A percentile compares a stretch with the other conserved stretches of the same genome.
phyloP scores from a whole-genome alignment of 2,113 vertebrate genomes.

The Ellobius talpinus region DNA sequence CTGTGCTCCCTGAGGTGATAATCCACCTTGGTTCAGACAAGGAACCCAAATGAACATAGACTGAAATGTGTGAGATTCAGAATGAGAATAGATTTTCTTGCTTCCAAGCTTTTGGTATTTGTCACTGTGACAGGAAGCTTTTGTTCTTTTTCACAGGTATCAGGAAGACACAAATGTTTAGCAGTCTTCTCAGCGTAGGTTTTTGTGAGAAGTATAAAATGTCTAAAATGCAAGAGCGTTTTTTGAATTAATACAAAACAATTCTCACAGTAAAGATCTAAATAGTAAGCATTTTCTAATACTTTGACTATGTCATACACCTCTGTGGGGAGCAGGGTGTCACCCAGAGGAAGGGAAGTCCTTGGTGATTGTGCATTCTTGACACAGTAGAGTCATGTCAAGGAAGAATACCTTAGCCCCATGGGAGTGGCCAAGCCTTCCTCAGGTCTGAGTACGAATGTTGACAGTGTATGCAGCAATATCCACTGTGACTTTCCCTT shows the following conservation, averaged over 20 bases:
- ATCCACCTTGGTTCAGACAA: background rate
- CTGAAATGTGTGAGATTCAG: background rate
- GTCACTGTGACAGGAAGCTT: background rate
- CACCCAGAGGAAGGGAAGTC: background rate
- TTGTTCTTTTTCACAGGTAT: background rate
- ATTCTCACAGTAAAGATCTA: background rate
- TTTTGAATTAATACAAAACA: background rate
- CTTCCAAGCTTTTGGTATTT: background rate
- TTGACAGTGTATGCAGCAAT: background rate
- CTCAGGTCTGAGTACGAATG: too few species aligned
- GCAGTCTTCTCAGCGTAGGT: background rate
- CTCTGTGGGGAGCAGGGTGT: background rate
- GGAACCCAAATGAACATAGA: background rate
- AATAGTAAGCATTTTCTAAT: background rate
- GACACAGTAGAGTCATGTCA: background rate
- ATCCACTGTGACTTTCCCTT: background rate
- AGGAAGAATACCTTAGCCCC: background rate
- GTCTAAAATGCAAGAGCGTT: background rate
- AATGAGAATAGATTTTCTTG: background rate
- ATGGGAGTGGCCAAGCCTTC: background rate
- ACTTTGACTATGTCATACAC: background rate
- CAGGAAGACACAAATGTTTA: background rate
- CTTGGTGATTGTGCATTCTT: background rate
- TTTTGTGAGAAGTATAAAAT: slow-evolving; percentile 3
- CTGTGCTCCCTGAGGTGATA: background rate